These are phyloP conservation scores for Sebastes oblongus DNA, from an alignment of 2,797 vertebrate species.

Conservation along the genomic window DNA sequence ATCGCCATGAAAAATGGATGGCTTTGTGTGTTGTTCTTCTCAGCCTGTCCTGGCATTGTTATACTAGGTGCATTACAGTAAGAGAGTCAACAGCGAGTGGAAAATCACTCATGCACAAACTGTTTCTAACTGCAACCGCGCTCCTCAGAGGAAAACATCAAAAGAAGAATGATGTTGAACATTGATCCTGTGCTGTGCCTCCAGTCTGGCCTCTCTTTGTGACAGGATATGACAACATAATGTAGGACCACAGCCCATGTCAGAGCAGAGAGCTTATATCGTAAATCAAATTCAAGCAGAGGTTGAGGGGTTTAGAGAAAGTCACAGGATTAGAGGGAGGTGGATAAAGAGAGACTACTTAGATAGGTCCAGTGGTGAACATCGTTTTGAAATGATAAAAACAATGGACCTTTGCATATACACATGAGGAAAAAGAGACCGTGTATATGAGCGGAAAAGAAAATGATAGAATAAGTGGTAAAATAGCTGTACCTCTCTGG, in stretches of 20 bases:
- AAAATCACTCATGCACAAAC: slow-evolving; percentile 58
- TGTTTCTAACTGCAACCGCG: slow-evolving; percentile 47
- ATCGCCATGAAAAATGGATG: slow-evolving; percentile 39
- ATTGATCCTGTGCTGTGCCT: slow-evolving; percentile 52
- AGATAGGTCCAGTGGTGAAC: not conserved
- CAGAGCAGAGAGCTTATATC: slow-evolving; percentile 26
- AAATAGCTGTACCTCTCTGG: not conserved
- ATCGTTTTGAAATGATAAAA: not conserved
- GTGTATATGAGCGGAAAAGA: not conserved
- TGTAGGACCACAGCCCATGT: slow-evolving; percentile 43
- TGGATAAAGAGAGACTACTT: not conserved
- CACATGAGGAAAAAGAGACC: not conserved
- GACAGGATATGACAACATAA: slow-evolving; percentile 58
- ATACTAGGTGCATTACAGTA: slow-evolving; percentile 36
- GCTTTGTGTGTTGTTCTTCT: not conserved
- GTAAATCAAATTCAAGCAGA: slow-evolving; percentile 52
- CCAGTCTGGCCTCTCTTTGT: slow-evolving; percentile 42
- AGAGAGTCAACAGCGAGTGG: slow-evolving; percentile 42
- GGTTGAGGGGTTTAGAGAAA: slow-evolving; percentile 30
- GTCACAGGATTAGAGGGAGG: slow-evolving; percentile 21
- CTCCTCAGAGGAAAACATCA: slow-evolving; percentile 54
- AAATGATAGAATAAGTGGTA: not conserved
- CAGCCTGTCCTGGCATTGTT: slow-evolving; percentile 31
- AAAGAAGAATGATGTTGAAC: slow-evolving; percentile 51
- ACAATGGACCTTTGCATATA: not conserved